These are phyloP conservation scores for Phyllostomus discolor DNA, from an alignment of 2,113 vertebrate species.

Conservation along the genomic window DNA sequence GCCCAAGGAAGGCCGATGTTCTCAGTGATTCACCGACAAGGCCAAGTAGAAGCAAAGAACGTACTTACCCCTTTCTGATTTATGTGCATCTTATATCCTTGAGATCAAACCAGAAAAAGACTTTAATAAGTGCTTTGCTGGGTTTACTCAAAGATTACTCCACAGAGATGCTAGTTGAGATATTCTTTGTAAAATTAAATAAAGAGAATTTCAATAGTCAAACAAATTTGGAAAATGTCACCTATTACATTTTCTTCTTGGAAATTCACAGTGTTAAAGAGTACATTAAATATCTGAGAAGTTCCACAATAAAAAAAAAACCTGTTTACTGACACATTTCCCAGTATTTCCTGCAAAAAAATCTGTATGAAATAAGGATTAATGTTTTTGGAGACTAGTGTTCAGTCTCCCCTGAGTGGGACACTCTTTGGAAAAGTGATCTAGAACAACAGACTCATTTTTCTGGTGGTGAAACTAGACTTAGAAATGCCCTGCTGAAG, in stretches of 20 bases:
- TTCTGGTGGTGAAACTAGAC: background rate
- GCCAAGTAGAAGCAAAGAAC: background rate
- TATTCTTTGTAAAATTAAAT: background rate
- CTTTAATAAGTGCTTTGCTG: background rate
- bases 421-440: background rate
- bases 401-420: background rate
- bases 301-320: background rate
- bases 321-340: background rate
- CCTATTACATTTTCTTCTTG: background rate
- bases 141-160: background rate
- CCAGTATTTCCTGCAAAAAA: background rate
- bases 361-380: background rate
- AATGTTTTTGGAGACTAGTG: background rate
- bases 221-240: background rate
- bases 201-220: background rate
- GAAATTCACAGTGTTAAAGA: background rate
- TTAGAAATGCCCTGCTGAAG: background rate
- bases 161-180: background rate
- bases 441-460: background rate
- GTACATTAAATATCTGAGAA: background rate
- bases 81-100: background rate
- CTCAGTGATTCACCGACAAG: background rate
- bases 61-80: background rate
- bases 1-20: background rate
- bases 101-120: background rate